A percentile compares a stretch with the other conserved stretches of the same genome.
These are phyloP conservation scores for Symphodus melops DNA, from an alignment of 2,113 vertebrate species.

Conservation along the genomic window DNA sequence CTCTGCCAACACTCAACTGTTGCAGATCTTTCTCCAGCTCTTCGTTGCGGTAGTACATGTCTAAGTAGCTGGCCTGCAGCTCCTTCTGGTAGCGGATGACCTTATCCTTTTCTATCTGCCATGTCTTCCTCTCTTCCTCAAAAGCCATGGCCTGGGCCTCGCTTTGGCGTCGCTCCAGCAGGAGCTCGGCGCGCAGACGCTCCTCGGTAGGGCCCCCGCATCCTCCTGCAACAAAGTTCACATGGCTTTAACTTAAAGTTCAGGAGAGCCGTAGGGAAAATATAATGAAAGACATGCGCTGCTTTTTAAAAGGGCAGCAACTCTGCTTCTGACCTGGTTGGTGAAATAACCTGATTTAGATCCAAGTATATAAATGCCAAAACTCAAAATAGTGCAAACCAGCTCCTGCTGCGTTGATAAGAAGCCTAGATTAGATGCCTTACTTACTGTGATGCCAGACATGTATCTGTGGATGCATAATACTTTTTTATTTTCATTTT, in stretches of 20 bases:
- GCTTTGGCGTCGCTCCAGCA: constrained; percentile 92
- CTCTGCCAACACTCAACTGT: constrained; percentile 80
- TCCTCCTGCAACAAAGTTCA: constrained; percentile 64
- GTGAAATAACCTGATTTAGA: constrained; percentile 44
- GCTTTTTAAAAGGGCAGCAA: constrained; percentile 23
- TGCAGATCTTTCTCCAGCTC: constrained; percentile 88
- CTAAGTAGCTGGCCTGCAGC: constrained; percentile 96
- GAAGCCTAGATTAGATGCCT: constrained; percentile 13
- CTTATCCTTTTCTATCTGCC: constrained; percentile 94
- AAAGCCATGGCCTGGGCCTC: constrained; percentile 92
- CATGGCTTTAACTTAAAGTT: constrained; percentile 42
- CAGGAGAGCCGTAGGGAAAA: constrained; percentile 22
- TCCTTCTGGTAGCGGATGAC: constrained; percentile 87
- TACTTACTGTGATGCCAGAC: constrained; percentile 20
- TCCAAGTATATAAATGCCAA: constrained; percentile 24
- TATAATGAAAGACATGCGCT: constrained; percentile 40
- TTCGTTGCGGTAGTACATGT: constrained; percentile 95
- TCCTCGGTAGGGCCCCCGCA: constrained; percentile 80
- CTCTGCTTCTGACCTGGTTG: constrained; percentile 51
- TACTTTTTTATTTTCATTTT: not conserved
- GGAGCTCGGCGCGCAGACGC: constrained; percentile 91
- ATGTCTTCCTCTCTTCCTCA: constrained; percentile 91
- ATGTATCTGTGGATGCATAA: constrained; percentile 14
- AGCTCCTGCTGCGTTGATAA: constrained; percentile 15
- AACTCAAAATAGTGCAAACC: constrained; percentile 26